Conservation (phyloP, 2,113 vertebrate species). For the Alligator mississippiensis region DNA sequence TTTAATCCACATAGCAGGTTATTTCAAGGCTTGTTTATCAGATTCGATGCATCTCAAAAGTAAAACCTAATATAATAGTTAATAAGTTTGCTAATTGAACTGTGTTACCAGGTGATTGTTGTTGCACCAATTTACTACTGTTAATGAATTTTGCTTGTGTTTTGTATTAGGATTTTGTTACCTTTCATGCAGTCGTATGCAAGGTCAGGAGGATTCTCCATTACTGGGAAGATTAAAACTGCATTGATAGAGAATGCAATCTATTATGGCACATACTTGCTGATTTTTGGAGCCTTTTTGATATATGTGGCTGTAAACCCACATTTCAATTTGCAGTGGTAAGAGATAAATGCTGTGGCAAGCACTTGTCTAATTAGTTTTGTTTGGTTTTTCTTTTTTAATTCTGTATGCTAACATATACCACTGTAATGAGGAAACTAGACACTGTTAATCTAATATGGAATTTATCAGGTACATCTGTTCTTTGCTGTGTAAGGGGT, state of each 20-base stretch:
- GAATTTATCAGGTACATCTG: neutral
- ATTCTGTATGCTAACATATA: neutral
- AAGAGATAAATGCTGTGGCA: conserved; percentile 52
- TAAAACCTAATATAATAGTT: neutral
- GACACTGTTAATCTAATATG: neutral
- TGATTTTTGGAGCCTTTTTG: conserved; percentile 93
- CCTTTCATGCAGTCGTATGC: conserved; percentile 98
- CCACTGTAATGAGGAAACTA: neutral
- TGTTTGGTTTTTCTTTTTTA: neutral
- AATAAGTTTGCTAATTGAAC: neutral
- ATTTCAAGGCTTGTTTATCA: conserved; percentile 9
- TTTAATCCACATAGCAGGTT: neutral
- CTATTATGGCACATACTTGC: conserved; percentile 94
- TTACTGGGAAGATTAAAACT: conserved; percentile 92
- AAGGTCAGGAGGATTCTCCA: conserved; percentile 91
- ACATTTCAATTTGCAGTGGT: conserved; percentile 89
- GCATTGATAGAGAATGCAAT: conserved; percentile 95
- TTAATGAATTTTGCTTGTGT: conserved; percentile 23
- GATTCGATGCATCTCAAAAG: neutral
- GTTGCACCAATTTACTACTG: neutral
- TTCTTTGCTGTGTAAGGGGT: neutral
- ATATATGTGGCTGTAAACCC: conserved; percentile 92
- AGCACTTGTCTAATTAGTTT: neutral
- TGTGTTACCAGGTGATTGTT: neutral
- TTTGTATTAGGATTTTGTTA: conserved; percentile 87